A percentile compares a stretch with the other conserved stretches of the same genome.
Conservation (phyloP, 1,140 invertebrate genomes). For the Tetragonula clypearis region DNA sequence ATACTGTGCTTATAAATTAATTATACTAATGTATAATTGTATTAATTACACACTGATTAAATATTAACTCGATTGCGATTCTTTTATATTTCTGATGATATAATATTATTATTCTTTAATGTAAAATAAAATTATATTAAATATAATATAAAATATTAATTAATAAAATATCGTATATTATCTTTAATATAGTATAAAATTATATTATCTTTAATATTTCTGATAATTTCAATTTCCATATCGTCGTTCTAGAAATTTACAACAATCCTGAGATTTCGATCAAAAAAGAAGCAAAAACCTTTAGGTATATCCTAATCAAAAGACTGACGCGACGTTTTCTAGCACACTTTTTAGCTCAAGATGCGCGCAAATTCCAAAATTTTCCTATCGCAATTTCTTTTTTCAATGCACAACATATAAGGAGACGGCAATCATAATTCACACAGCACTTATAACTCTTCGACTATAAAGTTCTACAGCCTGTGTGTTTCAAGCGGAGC, state of each 20-base stretch:
- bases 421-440: background rate
- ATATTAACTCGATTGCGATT: background rate
- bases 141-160: no score
- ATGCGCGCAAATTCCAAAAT: background rate
- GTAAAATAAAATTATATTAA: no score
- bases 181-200: background rate
- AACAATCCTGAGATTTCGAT: background rate
- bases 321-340: background rate
- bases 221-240: background rate
- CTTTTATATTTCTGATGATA: background rate
- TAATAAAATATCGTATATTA: no score
- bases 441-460: no score
- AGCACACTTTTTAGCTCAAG: no score
- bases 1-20: no score
- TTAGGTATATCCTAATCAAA: background rate
- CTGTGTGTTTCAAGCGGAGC: no score
- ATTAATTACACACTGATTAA: no score
- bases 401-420: background rate
- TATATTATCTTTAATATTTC: background rate
- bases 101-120: no score
- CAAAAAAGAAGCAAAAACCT: background rate
- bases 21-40: no score
- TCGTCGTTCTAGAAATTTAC: background rate
- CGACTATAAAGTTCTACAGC: no score
- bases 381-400: background rate